Evolutionary conservation across 37 sponge, comb jelly and placozoan genomes (phyloP), one percentile per base, ranked within the genome.

Genomic region (Mnemiopsis leidyi): DNA sequence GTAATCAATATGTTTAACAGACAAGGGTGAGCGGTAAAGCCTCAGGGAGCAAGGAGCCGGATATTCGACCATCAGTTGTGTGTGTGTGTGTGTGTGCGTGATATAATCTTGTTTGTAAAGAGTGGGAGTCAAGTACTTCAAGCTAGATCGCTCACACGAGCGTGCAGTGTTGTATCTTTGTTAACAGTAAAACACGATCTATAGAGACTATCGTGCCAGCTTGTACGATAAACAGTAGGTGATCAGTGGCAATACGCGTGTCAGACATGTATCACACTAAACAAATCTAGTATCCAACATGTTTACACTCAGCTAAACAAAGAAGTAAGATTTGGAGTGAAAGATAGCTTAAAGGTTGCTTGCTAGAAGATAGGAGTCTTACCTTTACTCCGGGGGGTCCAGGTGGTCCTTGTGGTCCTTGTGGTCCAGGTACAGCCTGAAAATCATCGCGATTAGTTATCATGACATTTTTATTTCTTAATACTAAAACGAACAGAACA

Each of bases 401-500:
- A 36, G 36, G 82, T 33, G 82, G 82, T 31, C 82, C 82, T 79
- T 79, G 82, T 13, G 36, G 33, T 79, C 82, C 82, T 32, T 35
- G 35, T 5, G 82, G 37, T 79, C 82, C 82, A 31, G 37, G 24
- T 2, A 3, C n/a, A 69, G 29, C 73, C 29, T 69, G 73, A 69
- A 69, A 28, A 69, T 69, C 7, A 25, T 48, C 9, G 5, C 13
- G 61, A 13, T 48, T 48, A 48, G 61, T 48, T 5, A 48, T 48
- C 61, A 48, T 48, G n/a, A n/a, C n/a, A n/a, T n/a, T n/a, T n/a
- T n/a, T n/a, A n/a, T n/a, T n/a, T n/a, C n/a, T n/a, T n/a, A n/a
- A n/a, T n/a, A n/a, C n/a, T n/a, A n/a, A n/a, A n/a, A n/a, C n/a
- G n/a, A n/a, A n/a, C n/a, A n/a, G n/a, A n/a, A n/a, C n/a, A n/a